phyloP scores from a whole-genome alignment of 2,888 invertebrate genomes.

The Andrena flavipes region DNA sequence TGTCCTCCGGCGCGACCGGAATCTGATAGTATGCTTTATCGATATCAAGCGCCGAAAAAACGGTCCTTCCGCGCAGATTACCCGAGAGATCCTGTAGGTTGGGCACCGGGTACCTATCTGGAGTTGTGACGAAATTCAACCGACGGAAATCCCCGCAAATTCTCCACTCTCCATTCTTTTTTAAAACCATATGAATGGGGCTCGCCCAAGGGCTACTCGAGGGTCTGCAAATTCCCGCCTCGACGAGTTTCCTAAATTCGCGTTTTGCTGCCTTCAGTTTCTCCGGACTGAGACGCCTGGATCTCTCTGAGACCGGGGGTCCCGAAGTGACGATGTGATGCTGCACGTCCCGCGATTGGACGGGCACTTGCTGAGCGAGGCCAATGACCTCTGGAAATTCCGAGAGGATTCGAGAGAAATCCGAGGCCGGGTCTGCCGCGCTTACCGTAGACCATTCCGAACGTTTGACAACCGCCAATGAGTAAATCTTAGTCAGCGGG shows the following conservation, averaged over 20 bases:
- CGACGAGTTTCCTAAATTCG: neutral
- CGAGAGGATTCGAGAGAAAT: too few species aligned
- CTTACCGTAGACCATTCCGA: too few species aligned
- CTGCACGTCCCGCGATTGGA: constrained; percentile 60
- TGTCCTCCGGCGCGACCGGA: neutral
- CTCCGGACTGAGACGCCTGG: constrained; percentile 43
- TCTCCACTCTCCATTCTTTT: neutral
- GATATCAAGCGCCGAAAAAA: neutral
- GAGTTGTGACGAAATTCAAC: neutral
- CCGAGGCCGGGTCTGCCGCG: too few species aligned
- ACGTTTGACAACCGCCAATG: too few species aligned
- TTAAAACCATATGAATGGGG: neutral
- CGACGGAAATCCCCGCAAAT: neutral
- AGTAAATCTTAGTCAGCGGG: too few species aligned
- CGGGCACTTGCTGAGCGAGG: too few species aligned
- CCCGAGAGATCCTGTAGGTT: neutral
- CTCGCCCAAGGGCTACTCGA: neutral
- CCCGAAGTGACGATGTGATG: constrained; percentile 67
- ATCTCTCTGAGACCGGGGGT: constrained; percentile 75
- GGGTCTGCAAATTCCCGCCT: neutral
- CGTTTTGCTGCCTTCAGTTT: neutral
- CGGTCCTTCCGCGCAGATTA: neutral
- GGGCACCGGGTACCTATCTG: neutral
- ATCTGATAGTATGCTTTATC: neutral
- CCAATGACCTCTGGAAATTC: too few species aligned